Base-by-base conservation (phyloP, 92 coral and sea anemone species). In the Epizoanthus scotinus region DNA sequence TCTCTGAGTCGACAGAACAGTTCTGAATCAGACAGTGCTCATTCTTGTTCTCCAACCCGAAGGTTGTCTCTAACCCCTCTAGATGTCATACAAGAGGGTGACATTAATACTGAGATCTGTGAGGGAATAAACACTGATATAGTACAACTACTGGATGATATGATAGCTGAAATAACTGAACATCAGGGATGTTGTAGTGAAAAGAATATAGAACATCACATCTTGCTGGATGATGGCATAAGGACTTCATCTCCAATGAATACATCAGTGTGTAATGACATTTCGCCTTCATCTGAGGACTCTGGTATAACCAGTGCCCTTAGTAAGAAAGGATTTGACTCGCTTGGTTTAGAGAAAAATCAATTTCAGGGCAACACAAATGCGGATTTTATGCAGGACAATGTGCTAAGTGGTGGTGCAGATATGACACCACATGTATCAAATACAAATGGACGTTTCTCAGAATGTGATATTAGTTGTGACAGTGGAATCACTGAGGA, bases 1-100 rank as follows among this genome's bases (percentile, higher is more conserved):
- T 80, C 97, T 2, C 71, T 92, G 17, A 90, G 94, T 80, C 94
- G 90, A 28, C 97, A 87, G 78, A 87, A 92, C 82, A 92, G 94
- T 53, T 57, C 28, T 17, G 92, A 84, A 26, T 62, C 78, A 4
- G 94, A 90, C 53, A 63, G 71, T 20, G 15, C 78, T 24, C 69
- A 85, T 14, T 50, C 83, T 0, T 65, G 29, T 31, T 63, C 79
- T 52, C 83, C 79, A 18, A 64, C 24, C 64, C 28, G 64, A 24
- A 29, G 28, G 36, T 34, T 64, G 15, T 64, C 70, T 28, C 75
- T 19, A 47, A 21, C 72, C 49, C 73, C 69, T 10, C 15, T 87
- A 38, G n/a, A 59, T 63, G 61, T 21, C 3, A 75, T 75, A 20
- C 68, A 21, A 49, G 81, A 75, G 68, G 52, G 56, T 52, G 85